Conservation (phyloP, 1,140 invertebrate genomes). For the Apocrypta bakeri region DNA sequence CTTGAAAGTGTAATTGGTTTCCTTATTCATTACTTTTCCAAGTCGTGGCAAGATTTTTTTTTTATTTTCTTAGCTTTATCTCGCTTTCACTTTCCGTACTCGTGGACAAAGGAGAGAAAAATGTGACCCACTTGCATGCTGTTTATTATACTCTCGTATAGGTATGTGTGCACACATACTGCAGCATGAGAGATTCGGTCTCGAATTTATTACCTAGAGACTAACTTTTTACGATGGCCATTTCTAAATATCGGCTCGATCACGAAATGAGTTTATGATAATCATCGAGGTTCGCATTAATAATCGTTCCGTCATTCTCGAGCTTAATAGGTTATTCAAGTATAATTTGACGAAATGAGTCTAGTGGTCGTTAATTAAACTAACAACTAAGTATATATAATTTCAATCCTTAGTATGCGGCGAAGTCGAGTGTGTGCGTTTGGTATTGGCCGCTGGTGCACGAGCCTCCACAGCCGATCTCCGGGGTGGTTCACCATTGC, state of each 20-base stretch:
- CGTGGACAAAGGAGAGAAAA: not conserved
- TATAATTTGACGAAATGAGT: no score
- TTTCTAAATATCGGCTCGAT: constrained; percentile 33
- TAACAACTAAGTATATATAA: no score
- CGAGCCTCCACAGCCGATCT: constrained; percentile 90
- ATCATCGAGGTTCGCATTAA: not conserved
- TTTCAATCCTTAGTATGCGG: constrained; percentile 92
- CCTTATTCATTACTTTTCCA: not conserved
- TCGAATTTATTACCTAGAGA: constrained; percentile 26
- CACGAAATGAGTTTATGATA: constrained; percentile 21
- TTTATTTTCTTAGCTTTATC: constrained; percentile 29
- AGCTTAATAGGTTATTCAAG: no score
- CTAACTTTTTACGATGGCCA: constrained; percentile 31
- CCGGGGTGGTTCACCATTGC: constrained; percentile 94
- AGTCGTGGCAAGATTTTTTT: not conserved
- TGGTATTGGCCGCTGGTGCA: constrained; percentile 89
- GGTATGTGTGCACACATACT: no score
- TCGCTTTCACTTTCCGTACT: not conserved
- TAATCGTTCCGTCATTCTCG: no score
- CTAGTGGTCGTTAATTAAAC: no score
- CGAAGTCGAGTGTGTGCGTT: constrained; percentile 89
- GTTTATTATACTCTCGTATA: constrained; percentile 1
- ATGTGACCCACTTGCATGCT: constrained; percentile 41
- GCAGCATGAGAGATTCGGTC: not conserved
- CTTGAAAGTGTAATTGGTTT: no score